Percentiles rank a stretch among this genome's conserved stretches.
Evolutionary conservation across 2,113 vertebrate species (phyloP).

Genomic region (Vidua macroura): DNA sequence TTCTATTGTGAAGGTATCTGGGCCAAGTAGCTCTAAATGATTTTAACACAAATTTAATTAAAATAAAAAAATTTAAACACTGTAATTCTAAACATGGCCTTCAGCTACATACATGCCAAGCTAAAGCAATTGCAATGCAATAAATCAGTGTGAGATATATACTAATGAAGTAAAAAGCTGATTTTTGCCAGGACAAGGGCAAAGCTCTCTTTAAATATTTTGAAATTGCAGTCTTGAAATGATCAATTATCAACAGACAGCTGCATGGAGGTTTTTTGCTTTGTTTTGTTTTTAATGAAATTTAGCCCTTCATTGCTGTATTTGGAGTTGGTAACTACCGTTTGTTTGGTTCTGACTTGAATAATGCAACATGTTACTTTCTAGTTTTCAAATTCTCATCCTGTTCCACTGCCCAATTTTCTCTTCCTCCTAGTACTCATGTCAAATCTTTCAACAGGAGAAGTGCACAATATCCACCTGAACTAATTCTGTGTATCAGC

Average conservation of each 20-base stretch:
- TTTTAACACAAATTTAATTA: conserved; percentile 44
- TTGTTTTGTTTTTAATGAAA: conserved; percentile 44
- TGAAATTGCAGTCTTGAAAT: conserved; percentile 62
- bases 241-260: conserved; percentile 71
- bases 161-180: conserved; percentile 46
- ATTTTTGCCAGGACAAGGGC: conserved; percentile 50
- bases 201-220: conserved; percentile 66
- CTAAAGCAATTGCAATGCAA: conserved; percentile 34
- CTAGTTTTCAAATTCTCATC: conserved; percentile 22
- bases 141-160: conserved; percentile 48
- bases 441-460: not conserved
- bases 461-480: not conserved
- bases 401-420: not conserved
- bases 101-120: conserved; percentile 27
- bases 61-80: conserved; percentile 45
- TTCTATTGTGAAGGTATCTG: not conserved
- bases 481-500: not conserved
- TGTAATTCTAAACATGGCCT: conserved; percentile 42
- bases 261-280: not conserved
- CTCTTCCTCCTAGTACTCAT: not conserved
- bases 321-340: conserved; percentile 15
- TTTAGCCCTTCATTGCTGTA: conserved; percentile 25
- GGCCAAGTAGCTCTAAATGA: not conserved
- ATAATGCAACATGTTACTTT: conserved; percentile 1
- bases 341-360: conserved; percentile 8